Conservation (phyloP, 2,888 invertebrate species). For the Branchellion lobata region DNA sequence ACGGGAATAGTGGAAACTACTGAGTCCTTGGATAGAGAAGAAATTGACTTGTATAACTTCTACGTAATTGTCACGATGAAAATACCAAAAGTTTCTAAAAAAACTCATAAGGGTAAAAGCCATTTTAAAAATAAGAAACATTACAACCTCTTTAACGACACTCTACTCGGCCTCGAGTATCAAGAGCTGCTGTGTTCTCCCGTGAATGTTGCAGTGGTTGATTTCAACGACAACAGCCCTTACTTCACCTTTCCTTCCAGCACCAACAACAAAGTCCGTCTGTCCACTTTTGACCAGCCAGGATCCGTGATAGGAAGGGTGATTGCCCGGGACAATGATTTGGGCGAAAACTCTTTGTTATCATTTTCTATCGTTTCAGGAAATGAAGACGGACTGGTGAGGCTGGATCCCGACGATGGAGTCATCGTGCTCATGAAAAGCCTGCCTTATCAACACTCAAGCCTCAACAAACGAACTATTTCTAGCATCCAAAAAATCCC, state of each 20-base stretch:
- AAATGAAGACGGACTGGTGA: constrained; percentile 33
- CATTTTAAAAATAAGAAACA: constrained; percentile 31
- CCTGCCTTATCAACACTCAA: not conserved
- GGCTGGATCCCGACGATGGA: constrained; percentile 32
- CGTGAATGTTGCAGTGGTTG: constrained; percentile 46
- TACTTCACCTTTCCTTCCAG: constrained; percentile 47
- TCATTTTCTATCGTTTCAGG: constrained; percentile 78
- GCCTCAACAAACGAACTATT: not conserved
- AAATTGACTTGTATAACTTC: constrained; percentile 1
- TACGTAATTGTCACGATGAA: constrained; percentile 5
- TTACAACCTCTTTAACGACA: constrained; percentile 30
- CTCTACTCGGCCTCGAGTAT: constrained; percentile 32
- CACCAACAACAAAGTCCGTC: constrained; percentile 31
- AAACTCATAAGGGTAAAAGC: no score
- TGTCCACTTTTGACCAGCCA: constrained; percentile 23
- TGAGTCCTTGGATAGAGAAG: constrained; percentile 35
- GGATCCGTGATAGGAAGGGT: constrained; percentile 59
- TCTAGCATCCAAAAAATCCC: not conserved
- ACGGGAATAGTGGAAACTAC: not conserved
- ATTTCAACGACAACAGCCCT: constrained; percentile 50
- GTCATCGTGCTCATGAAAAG: constrained; percentile 14
- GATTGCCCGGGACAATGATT: constrained; percentile 82
- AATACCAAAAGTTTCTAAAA: not conserved
- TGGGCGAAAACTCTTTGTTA: constrained; percentile 81
- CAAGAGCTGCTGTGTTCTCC: constrained; percentile 30